Conservation (phyloP, 1,140 invertebrate species). For the Drosophila nasuta region DNA sequence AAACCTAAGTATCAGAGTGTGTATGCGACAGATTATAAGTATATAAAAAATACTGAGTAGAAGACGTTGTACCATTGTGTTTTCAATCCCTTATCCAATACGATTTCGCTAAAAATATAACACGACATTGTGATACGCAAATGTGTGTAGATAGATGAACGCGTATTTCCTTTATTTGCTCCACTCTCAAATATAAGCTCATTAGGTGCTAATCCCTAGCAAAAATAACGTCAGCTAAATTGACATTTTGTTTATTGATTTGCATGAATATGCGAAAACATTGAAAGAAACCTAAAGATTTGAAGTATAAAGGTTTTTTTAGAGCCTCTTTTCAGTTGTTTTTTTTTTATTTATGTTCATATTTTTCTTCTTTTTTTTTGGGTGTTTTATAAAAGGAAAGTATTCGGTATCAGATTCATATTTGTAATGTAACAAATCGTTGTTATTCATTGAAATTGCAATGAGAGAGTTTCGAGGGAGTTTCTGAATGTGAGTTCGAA, state of each 20-base stretch:
- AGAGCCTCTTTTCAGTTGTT: background rate
- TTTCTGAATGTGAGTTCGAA: background rate
- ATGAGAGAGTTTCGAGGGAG: constrained; percentile 3
- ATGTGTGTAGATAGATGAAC: background rate
- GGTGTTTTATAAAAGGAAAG: constrained; percentile 30
- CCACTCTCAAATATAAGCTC: background rate
- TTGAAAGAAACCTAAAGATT: constrained; percentile 13
- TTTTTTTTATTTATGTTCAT: background rate
- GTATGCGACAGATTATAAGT: background rate
- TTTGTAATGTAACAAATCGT: constrained; percentile 11
- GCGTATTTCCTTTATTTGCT: constrained; percentile 15
- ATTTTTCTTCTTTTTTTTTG: background rate
- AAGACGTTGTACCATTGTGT: too few species aligned
- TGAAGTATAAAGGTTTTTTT: background rate
- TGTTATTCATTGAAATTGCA: background rate
- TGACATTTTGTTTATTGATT: constrained; percentile 39
- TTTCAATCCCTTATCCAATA: background rate
- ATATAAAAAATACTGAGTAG: background rate
- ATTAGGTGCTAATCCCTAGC: constrained; percentile 23
- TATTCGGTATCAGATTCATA: constrained; percentile 27
- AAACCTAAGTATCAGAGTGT: background rate
- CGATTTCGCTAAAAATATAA: background rate
- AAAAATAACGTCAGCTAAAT: constrained; percentile 17
- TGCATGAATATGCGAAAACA: constrained; percentile 40
- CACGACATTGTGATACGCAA: constrained; percentile 5